A percentile compares a stretch with the other conserved stretches of the same genome.
Conservation (phyloP, 2,888 invertebrate species). For the Eilema griseolum region DNA sequence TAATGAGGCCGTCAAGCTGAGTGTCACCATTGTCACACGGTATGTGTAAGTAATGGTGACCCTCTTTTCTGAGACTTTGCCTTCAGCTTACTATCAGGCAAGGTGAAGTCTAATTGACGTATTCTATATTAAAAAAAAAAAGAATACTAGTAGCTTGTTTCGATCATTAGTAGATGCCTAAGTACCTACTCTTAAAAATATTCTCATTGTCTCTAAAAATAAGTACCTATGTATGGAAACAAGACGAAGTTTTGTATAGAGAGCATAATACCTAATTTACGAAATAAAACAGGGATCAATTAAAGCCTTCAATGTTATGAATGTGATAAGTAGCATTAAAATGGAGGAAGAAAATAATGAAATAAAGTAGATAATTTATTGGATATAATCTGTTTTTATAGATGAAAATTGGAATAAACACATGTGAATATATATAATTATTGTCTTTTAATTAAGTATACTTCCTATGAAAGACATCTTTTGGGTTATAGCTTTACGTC, state of each 20-base stretch:
- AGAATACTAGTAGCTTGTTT: too few relatives aligned
- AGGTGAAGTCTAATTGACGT: too few relatives aligned
- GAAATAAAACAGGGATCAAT: slow-evolving; percentile 6
- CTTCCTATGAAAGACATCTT: neutral
- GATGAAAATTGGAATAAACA: slow-evolving; percentile 8
- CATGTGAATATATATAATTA: neutral
- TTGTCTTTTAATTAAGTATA: neutral
- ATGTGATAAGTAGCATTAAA: slow-evolving; percentile 46
- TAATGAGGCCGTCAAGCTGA: too few relatives aligned
- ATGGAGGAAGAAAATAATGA: slow-evolving; percentile 34
- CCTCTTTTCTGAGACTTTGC: too few relatives aligned
- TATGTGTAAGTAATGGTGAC: too few relatives aligned
- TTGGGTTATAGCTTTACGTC: neutral
- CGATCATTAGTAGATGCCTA: too few relatives aligned
- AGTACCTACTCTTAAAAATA: too few relatives aligned
- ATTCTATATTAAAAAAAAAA: too few relatives aligned
- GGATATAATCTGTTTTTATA: slow-evolving; percentile 19
- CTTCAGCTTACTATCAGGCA: too few relatives aligned
- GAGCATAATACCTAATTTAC: neutral
- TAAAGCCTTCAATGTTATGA: slow-evolving; percentile 26
- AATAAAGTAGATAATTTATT: slow-evolving; percentile 37
- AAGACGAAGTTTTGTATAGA: neutral
- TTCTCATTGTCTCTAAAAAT: neutral
- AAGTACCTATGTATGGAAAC: neutral
- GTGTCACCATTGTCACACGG: too few relatives aligned